Base-by-base conservation (phyloP, 2,888 invertebrate genomes). In the Tipula vernalis region DNA sequence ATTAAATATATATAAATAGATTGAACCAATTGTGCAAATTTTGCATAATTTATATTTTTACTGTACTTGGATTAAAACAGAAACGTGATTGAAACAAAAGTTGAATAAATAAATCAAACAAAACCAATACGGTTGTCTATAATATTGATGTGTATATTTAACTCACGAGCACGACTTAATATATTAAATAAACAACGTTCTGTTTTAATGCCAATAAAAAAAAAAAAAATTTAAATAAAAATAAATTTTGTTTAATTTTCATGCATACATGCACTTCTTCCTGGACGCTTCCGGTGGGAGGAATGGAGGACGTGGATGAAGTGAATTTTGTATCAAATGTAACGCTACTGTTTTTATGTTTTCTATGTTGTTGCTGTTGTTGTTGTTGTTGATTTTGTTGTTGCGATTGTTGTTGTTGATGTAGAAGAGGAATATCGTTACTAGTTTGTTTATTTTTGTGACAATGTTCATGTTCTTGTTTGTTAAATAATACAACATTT, bases 211-310 rank as follows among this genome's bases (percentile, higher is more conserved):
- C 41, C 39, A 41, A 85, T 39, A 85, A 39, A 85, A 41, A 39
- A 84, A 39, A 13, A 36, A 36, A 12, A 5, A 39, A 39, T 39
- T 15, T 39, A 39, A 85, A 71, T 41, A 85, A 85, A 85, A 41
- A 85, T 42, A 85, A 71, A 71, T 28, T 71, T 71, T 71, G 71
- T 71, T 28, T 86, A 87, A 87, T 84, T 87, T 39, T 86, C 88
- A 91, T 91, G 91, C 91, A 91, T 91, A 91, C 91, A 90, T 91
- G 91, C 90, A 91, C 90, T 90, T 89, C 89, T 88, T 90, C 90
- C 83, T 90, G 90, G 51, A 83, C 87, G 87, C 89, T 90, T 90
- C 91, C 90, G 89, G 89, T 90, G 87, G 90, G 86, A 87, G 90
- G 86, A 86, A 51, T 86, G 85, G 51, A 83, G 86, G 86, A 86